Evolutionary conservation across 2,797 vertebrate species (phyloP), one percentile per base, ranked within the genome.

Genomic region (Lepidocolaptes lacrymiger): DNA sequence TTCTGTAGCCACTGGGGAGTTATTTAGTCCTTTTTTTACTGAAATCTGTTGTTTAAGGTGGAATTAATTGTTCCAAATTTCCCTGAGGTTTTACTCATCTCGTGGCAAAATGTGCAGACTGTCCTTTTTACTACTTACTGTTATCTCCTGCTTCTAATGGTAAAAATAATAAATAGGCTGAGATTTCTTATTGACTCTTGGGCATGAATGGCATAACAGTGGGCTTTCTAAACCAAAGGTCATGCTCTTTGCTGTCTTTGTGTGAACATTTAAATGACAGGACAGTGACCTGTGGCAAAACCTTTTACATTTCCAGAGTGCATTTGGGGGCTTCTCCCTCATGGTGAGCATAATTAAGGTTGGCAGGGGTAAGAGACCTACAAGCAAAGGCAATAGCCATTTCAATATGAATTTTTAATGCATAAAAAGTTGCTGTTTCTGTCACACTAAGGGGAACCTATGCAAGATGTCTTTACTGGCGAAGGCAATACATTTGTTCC

Each of bases 291-390:
- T 86, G 75, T 83, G 79, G 72, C 69, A 75, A 93, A 94, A 72
- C 69, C 37, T 94, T 91, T 91, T 89, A 7, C 24, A 68, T 83
- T 51, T 44, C 37, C 43, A 43, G 54, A 3, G 30, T 63, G 36
- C 34, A 58, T 51, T 27, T 78, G 58, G n/a, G 36, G 46, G 7
- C 41, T 92, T 88, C 43, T 76, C 27, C 76, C 22, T 92, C 74
- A 46, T 7, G 8, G 26, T 69, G 74, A 87, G 41, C 37, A 19
- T 87, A 85, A 89, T 77, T 48, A 87, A 85, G 34, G 36, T 85
- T 89, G 82, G 79, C 92, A 91, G 89, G 81, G n/a, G 55, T 86
- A 87, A 91, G 55, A 89, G 82, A 73, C 39, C 69, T 84, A 76
- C 69, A 59, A 68, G 36, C 49, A 64, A 68, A 80, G 37, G 69